Evolutionary conservation across 1,140 invertebrate genomes (phyloP).

Genomic region (Phortica variegata): DNA sequence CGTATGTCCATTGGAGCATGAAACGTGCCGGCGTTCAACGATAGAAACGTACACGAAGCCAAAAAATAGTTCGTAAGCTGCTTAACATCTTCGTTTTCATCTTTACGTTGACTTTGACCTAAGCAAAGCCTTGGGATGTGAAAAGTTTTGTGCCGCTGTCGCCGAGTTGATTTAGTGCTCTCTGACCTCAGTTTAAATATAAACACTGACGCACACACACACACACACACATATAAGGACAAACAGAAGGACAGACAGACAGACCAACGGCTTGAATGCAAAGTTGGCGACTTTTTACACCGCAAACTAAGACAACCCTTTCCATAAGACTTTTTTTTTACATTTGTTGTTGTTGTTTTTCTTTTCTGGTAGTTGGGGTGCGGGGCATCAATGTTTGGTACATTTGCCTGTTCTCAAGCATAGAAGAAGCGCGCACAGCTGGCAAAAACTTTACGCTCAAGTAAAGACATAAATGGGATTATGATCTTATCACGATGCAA

Average conservation of each 20-base stretch:
- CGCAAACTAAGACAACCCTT: neutral
- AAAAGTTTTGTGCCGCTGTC: constrained; percentile 21
- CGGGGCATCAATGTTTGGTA: no score
- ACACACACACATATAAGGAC: no score
- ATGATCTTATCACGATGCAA: constrained; percentile 56
- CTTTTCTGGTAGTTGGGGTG: no score
- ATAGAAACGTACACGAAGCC: neutral
- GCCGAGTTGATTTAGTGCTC: constrained; percentile 57
- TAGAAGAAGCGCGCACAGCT: neutral
- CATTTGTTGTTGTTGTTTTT: no score
- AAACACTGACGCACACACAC: no score
- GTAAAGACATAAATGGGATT: constrained; percentile 57
- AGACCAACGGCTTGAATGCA: no score
- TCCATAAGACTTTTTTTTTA: neutral
- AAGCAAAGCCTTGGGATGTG: constrained; percentile 11
- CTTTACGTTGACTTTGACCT: constrained; percentile 9
- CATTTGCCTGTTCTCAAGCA: no score
- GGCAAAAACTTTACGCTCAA: constrained; percentile 41
- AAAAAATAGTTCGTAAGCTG: constrained; percentile 52
- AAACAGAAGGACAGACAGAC: no score
- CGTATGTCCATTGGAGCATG: no score
- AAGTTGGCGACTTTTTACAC: neutral
- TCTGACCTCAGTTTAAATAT: constrained; percentile 57
- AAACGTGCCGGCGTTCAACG: no score
- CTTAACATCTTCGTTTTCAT: constrained; percentile 43